Base-by-base conservation (phyloP, 30 jellyfish, hydroid and myxozoan species). In the Chrysaora quinquecirrha region DNA sequence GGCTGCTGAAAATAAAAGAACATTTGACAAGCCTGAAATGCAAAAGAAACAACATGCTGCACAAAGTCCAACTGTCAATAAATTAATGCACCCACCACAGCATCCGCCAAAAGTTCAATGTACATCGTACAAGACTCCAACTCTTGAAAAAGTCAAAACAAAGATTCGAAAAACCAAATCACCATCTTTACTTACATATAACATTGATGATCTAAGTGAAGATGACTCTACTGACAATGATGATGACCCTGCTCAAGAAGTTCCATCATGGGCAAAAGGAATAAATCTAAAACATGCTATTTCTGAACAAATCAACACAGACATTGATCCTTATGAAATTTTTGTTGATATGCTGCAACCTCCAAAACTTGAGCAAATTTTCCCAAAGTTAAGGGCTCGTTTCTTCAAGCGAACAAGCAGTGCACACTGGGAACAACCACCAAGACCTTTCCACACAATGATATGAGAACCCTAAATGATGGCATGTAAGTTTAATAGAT, bases 191-290 rank as follows among this genome's bases (percentile, higher is more conserved):
- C 72, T 50, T 34, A 47, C 94, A 2, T 87, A 87, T 68, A 90
- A 83, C 35, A 82, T 93, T 34, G 84, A 76, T 16, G 93, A 87
- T 38, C 64, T 93, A 46, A 71, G 76, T 29, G 93, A 97, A 62
- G 98, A 81, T 56, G 98, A 93, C 81, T 93, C 98, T 21, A 93
- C 98, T 0, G 98, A 93, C 48, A 97, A 93, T 64, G 98, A 93
- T 22, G 94, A 82, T 21, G 96, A 87, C 62, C 98, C 98, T 0
- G 73, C 89, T 1, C 90, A 82, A 35, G 76, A 52, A 32, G 86
- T 93, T 2, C 98, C 98, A 1, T 19, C 64, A 22, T 93, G 98
- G 98, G 98, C 98, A 27, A 86, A 82, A 24, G 95, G 93, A 3
- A 56, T 54, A 12, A 47, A 75, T 2, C 46, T 87, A 69, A 75